These are phyloP conservation scores for Strigamia crassipes DNA, from an alignment of 2,888 invertebrate species.

Conservation along the genomic window DNA sequence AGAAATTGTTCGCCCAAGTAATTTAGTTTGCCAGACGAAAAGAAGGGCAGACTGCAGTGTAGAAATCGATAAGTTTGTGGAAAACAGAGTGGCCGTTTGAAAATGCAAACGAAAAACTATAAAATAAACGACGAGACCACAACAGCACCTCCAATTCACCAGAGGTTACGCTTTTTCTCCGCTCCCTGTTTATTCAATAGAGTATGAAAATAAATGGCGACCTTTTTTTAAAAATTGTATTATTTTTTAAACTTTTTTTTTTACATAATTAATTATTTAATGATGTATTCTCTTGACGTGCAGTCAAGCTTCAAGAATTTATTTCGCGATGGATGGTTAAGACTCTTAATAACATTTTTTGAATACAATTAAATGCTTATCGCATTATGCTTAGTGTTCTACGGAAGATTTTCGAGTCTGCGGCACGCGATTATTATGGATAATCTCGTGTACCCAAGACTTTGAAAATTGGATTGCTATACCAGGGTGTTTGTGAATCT, in stretches of 20 bases:
- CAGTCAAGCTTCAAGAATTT: too few species aligned
- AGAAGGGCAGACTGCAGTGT: background rate
- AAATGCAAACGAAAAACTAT: constrained; percentile 42
- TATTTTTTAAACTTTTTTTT: background rate
- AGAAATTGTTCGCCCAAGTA: background rate
- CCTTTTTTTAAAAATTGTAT: background rate
- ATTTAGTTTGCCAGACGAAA: constrained; percentile 19
- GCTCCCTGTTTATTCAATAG: background rate
- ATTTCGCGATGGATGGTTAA: too few species aligned
- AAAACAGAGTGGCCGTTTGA: constrained; percentile 42
- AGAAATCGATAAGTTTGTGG: constrained; percentile 39
- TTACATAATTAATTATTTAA: background rate
- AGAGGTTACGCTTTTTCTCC: constrained; percentile 15
- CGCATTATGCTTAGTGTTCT: too few species aligned
- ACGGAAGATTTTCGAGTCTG: too few species aligned
- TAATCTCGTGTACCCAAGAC: background rate
- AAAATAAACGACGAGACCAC: constrained; percentile 40
- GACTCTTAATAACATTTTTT: too few species aligned
- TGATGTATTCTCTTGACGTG: too few species aligned
- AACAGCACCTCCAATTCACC: constrained; percentile 42
- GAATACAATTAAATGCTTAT: too few species aligned
- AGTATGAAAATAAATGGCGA: background rate
- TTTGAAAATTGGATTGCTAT: background rate
- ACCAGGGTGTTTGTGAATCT: background rate
- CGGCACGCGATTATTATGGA: too few species aligned